Percentiles rank a stretch among this genome's conserved stretches.
Evolutionary conservation across 2,113 vertebrate genomes (phyloP).

Genomic region (Taurulus bubalis): DNA sequence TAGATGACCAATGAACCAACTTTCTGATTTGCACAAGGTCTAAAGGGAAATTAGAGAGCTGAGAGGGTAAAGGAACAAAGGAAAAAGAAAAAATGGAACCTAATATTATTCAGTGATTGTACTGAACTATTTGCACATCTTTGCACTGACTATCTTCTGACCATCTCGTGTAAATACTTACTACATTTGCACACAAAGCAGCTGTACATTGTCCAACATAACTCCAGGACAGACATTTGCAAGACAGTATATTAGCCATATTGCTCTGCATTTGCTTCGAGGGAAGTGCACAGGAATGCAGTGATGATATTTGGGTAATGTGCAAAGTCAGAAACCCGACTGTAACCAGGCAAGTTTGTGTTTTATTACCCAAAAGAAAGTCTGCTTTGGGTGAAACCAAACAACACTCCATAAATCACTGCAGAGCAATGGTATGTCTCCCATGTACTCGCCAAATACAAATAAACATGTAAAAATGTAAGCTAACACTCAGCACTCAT

Average conservation of each 20-base stretch:
- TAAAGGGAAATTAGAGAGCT: constrained; percentile 21
- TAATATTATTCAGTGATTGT: background rate
- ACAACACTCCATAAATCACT: background rate
- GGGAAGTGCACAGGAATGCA: background rate
- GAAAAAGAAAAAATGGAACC: background rate
- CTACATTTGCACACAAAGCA: background rate
- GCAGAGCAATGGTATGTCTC: background rate
- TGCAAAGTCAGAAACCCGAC: background rate
- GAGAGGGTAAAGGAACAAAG: constrained; percentile 3
- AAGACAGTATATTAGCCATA: background rate
- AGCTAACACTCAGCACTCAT: constrained; percentile 33
- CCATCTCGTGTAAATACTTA: background rate
- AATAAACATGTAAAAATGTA: constrained; percentile 55
- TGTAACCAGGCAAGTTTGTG: background rate
- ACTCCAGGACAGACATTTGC: background rate
- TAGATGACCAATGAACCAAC: background rate
- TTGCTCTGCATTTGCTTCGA: background rate
- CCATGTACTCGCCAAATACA: constrained; percentile 29
- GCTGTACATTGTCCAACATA: background rate
- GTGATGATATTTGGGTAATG: background rate
- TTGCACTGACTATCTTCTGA: background rate
- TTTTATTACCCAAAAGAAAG: background rate
- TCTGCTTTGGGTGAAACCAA: background rate
- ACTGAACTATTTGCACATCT: constrained; percentile 18
- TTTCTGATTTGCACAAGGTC: constrained; percentile 6